These are phyloP conservation scores for Cyprinodon brontotheroides DNA, from an alignment of 2,113 vertebrate genomes.

Conservation along the genomic window DNA sequence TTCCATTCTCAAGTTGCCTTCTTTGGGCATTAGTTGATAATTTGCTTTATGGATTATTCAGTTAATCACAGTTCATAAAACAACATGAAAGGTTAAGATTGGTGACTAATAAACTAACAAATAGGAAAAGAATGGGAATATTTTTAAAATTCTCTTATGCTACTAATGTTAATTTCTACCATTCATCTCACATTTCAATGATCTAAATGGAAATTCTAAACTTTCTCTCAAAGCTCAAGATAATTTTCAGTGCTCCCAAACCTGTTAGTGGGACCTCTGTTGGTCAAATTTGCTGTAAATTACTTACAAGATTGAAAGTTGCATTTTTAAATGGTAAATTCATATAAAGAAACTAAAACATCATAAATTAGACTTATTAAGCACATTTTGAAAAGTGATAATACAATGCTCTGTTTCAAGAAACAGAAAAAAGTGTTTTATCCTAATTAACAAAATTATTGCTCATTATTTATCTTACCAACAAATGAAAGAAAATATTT, in stretches of 20 bases:
- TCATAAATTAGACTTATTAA: too few relatives aligned
- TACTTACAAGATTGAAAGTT: too few relatives aligned
- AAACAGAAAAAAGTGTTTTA: too few relatives aligned
- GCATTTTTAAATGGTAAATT: too few relatives aligned
- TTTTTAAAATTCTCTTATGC: not conserved
- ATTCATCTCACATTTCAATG: not conserved
- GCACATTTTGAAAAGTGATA: too few relatives aligned
- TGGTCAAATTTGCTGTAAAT: too few relatives aligned
- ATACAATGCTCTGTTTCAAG: too few relatives aligned
- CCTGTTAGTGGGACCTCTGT: not conserved
- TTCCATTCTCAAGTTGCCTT: not conserved
- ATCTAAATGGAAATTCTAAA: not conserved
- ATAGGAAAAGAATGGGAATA: not conserved
- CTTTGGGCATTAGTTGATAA: not conserved
- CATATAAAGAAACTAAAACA: too few relatives aligned
- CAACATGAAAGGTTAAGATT: not conserved
- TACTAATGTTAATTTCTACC: not conserved
- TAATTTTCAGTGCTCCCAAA: not conserved
- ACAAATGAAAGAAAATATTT: too few relatives aligned
- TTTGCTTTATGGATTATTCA: constrained; percentile 13
- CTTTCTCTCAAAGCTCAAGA: not conserved
- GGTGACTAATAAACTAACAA: not conserved
- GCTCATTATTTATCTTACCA: too few relatives aligned
- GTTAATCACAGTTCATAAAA: constrained; percentile 10
- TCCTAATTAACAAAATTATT: too few relatives aligned